A percentile compares a stretch with the other conserved stretches of the same genome.
Evolutionary conservation across 2,113 vertebrate species (phyloP).

Genomic region (Otocyon megalotis): DNA sequence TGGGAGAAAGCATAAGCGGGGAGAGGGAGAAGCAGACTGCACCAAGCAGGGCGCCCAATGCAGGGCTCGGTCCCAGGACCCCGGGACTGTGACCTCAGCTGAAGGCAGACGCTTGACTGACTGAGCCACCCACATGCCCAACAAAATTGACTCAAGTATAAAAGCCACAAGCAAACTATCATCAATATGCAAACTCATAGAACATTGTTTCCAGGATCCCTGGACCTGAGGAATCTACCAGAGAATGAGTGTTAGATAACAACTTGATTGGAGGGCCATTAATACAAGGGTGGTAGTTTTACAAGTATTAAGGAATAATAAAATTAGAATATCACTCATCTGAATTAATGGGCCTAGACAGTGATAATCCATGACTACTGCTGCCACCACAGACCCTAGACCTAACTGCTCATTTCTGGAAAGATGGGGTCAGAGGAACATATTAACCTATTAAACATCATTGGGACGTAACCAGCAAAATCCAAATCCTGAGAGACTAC

Average conservation of each 20-base stretch:
- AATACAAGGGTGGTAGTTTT: neutral
- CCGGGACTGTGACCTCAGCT: neutral
- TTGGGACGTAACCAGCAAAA: constrained; percentile 9
- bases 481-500: neutral
- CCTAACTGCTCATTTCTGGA: neutral
- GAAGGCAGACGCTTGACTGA: neutral
- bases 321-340: neutral
- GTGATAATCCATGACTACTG: neutral
- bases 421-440: neutral
- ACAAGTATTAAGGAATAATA: neutral
- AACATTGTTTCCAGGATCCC: neutral
- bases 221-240: neutral
- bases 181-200: no score
- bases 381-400: neutral
- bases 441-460: neutral
- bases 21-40: no score
- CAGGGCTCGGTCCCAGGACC: neutral
- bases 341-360: neutral
- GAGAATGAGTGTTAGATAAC: neutral
- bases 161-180: neutral
- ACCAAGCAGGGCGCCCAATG: neutral
- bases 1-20: no score
- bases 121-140: neutral
- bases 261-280: neutral
- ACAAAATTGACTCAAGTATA: neutral